A percentile compares a stretch with the other conserved stretches of the same genome.
phyloP scores from a whole-genome alignment of 2,888 invertebrate genomes.

The Xanthia icteritia region DNA sequence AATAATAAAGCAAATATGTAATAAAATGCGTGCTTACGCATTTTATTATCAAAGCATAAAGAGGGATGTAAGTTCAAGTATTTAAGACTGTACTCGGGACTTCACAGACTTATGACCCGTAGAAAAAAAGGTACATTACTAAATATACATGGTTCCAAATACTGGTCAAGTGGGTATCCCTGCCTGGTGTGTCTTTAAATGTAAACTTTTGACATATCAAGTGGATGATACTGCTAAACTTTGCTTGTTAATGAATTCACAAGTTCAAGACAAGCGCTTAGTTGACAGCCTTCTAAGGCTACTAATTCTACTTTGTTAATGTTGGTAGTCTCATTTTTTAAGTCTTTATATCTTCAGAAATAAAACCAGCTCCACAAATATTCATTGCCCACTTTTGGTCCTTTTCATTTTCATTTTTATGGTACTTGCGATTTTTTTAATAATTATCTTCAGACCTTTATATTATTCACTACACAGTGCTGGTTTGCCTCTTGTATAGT shows the following conservation, averaged over 20 bases:
- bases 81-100: constrained; percentile 13
- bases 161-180: constrained; percentile 21
- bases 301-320: neutral
- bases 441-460: neutral
- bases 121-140: constrained; percentile 9
- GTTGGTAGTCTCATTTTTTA: neutral
- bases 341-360: neutral
- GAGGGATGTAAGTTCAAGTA: constrained; percentile 22
- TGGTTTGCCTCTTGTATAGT: neutral
- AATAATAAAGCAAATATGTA: neutral
- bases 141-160: constrained; percentile 3
- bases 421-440: neutral
- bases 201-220: constrained; percentile 19
- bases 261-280: neutral
- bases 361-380: neutral
- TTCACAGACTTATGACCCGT: constrained; percentile 17
- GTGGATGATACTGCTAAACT: neutral
- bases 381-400: neutral
- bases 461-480: neutral
- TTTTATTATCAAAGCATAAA: too few species aligned
- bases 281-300: neutral
- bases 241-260: neutral
- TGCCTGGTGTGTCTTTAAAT: constrained; percentile 3
- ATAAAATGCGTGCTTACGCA: too few species aligned
- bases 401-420: neutral